Base-by-base conservation (phyloP, 2,888 invertebrate species). In the Rutpela maculata region DNA sequence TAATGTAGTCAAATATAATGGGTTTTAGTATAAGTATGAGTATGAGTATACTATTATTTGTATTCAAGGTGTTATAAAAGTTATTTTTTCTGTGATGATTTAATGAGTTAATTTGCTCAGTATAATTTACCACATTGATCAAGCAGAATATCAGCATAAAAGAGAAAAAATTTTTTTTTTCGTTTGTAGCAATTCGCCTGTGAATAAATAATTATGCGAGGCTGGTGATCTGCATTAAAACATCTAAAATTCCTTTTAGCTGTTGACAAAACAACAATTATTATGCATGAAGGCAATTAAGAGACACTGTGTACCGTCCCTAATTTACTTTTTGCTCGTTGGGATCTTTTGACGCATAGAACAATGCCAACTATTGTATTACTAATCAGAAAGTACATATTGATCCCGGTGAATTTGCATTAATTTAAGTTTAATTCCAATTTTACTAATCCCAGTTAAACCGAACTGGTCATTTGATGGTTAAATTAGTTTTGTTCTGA, bases 381-480 rank as follows among this genome's bases (percentile, higher is more conserved):
- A 55, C 63, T 63, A 72, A 76, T 74, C 60, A 69, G 31, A 68
- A 79, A 78, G 79, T 76, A 79, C 76, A 78, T 63, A 72, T 72
- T 65, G 73, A 77, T 73, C 77, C 62, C 19, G 63, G 70, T 66
- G 74, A 76, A 76, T 79, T 75, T 76, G 79, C 79, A 79, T 79
- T 79, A 79, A 79, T 79, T 79, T 72, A 68, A 65, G 74, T 74
- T 79, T 75, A 77, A 79, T 76, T 78, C 70, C 68, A 71, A 79
- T 78, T 66, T 72, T 74, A 76, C 77, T 78, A 79, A 79, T 79
- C 74, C 74, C 62, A 71, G 55, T 63, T 72, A 72, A 74, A 73
- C 79, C 76, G 68, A 78, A 74, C 77, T 78, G 79, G 70, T 79
- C 79, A 69, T 76, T 79, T 68, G 71, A 74, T 73, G 73, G 79